Evolutionary conservation across 2,113 vertebrate species (phyloP).

Genomic region (Mandrillus leucophaeus): DNA sequence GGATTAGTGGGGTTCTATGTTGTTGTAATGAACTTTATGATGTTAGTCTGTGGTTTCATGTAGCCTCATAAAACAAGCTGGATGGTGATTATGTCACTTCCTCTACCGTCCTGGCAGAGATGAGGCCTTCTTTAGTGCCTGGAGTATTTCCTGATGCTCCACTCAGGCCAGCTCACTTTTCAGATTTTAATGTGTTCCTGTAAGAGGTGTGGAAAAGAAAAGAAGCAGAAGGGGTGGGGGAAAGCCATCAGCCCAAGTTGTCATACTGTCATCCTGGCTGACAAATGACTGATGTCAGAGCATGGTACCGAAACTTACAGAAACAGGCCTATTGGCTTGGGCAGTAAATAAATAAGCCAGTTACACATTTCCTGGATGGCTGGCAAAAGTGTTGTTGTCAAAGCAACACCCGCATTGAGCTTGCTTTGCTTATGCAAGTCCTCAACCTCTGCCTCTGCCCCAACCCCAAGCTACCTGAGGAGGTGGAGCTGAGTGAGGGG

Average conservation of each 20-base stretch:
- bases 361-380: slow-evolving; percentile 49
- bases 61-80: slow-evolving; percentile 71
- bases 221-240: neutral
- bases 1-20: slow-evolving; percentile 36
- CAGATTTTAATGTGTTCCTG: slow-evolving; percentile 3
- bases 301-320: neutral
- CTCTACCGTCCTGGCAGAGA: neutral
- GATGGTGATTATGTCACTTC: slow-evolving; percentile 41
- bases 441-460: slow-evolving; percentile 77
- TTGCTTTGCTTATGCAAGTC: slow-evolving; percentile 71
- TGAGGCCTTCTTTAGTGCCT: neutral
- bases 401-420: slow-evolving; percentile 51
- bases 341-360: slow-evolving; percentile 61
- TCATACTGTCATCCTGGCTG: neutral
- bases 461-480: slow-evolving; percentile 69
- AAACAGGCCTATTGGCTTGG: slow-evolving; percentile 27
- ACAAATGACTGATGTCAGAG: slow-evolving; percentile 5
- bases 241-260: neutral
- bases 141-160: slow-evolving; percentile 39
- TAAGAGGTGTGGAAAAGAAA: neutral
- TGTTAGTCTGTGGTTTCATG: slow-evolving; percentile 67
- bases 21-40: slow-evolving; percentile 50
- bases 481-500: slow-evolving; percentile 81
- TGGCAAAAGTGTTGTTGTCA: slow-evolving; percentile 72
- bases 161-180: neutral